Evolutionary conservation across 2,888 invertebrate genomes (phyloP).

Genomic region (Chaetogeoica ovagalla): DNA sequence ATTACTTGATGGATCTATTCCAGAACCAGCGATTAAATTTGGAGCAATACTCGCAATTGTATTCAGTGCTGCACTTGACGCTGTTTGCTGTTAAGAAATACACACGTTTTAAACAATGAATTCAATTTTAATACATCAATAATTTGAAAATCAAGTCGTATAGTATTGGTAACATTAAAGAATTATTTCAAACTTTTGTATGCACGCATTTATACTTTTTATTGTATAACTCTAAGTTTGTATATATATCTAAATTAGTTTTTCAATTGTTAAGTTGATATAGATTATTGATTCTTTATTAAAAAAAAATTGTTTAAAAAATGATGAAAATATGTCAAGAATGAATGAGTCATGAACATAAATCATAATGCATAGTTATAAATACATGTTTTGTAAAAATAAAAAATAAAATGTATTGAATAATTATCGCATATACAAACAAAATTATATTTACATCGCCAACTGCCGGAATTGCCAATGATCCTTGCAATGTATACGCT

Average conservation of each 20-base stretch:
- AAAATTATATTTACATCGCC: conserved; percentile 76
- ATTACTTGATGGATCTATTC: conserved; percentile 45
- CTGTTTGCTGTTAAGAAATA: conserved; percentile 28
- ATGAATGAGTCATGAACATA: too few relatives aligned
- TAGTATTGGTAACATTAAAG: too few relatives aligned
- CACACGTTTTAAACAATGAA: not conserved
- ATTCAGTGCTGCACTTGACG: conserved; percentile 31
- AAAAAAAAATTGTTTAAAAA: too few relatives aligned
- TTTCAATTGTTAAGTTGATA: too few relatives aligned
- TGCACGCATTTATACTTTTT: too few relatives aligned
- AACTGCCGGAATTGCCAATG: conserved; percentile 80
- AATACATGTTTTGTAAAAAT: not conserved
- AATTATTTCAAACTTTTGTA: too few relatives aligned
- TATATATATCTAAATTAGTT: too few relatives aligned
- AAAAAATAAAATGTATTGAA: not conserved
- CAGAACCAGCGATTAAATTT: conserved; percentile 42
- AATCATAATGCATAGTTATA: too few relatives aligned
- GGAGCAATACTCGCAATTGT: conserved; percentile 47
- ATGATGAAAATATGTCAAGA: too few relatives aligned
- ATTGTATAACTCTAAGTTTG: too few relatives aligned
- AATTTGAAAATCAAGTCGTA: not conserved
- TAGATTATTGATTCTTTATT: too few relatives aligned
- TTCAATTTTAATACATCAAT: not conserved
- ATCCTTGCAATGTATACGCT: conserved; percentile 92
- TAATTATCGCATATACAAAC: not conserved